phyloP scores from a whole-genome alignment of 2,113 vertebrate genomes.

The Acanthochromis polyacanthus region DNA sequence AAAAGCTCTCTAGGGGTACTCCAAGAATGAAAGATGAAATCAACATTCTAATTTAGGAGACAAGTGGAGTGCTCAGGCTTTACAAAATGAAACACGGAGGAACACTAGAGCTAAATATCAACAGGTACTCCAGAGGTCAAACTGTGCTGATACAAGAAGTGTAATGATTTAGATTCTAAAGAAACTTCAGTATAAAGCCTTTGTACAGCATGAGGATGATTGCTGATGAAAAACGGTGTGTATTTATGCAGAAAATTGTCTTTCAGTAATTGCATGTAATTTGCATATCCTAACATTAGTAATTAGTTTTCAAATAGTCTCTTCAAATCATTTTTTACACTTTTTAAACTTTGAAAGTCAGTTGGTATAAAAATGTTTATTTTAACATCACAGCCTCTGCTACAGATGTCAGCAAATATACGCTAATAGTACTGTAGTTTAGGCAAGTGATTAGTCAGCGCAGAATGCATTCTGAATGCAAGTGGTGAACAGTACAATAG shows the following conservation, averaged over 20 bases:
- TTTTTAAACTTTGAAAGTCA: not conserved
- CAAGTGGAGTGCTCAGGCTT: not conserved
- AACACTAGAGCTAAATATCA: not conserved
- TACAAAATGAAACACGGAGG: constrained; percentile 3
- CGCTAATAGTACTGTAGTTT: constrained; percentile 33
- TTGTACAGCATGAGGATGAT: not conserved
- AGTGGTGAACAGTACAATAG: constrained; percentile 1
- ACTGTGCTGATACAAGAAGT: constrained; percentile 1
- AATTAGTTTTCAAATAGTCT: not conserved
- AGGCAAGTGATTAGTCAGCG: constrained; percentile 29
- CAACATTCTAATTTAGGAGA: constrained; percentile 12
- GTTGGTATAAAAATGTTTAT: constrained; percentile 49
- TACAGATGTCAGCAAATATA: constrained; percentile 36
- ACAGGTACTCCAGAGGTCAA: not conserved
- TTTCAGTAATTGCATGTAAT: not conserved
- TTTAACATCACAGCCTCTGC: constrained; percentile 33
- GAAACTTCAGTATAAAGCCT: not conserved
- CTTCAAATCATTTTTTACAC: constrained; percentile 3
- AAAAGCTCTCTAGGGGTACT: not conserved
- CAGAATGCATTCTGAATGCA: constrained; percentile 27
- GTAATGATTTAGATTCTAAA: not conserved
- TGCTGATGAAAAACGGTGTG: not conserved
- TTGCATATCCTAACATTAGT: not conserved
- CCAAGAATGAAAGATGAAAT: not conserved
- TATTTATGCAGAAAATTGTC: no score